These are phyloP conservation scores for Sialis lutaria DNA, from an alignment of 2,888 invertebrate genomes.

Conservation along the genomic window DNA sequence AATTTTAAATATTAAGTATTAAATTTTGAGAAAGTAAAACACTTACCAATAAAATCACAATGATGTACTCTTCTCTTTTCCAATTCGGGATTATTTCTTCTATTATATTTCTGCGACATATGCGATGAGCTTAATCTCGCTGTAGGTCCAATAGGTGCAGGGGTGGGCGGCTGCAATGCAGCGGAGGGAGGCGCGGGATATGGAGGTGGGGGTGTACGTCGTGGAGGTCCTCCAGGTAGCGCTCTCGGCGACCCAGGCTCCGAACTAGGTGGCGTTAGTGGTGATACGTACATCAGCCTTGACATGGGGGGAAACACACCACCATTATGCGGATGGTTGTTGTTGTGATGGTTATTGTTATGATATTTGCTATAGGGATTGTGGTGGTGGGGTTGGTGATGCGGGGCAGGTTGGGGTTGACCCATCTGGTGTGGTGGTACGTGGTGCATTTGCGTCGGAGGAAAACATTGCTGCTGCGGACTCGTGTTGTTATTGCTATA, in stretches of 20 bases:
- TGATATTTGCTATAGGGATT: conserved; percentile 10
- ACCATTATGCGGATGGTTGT: conserved; percentile 12
- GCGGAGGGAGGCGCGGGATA: conserved; percentile 39
- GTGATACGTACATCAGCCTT: conserved; percentile 62
- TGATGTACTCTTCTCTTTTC: conserved; percentile 92
- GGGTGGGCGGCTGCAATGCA: background rate
- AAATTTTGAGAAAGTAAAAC: background rate
- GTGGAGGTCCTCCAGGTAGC: conserved; percentile 45
- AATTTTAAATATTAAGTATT: background rate
- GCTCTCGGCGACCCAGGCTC: conserved; percentile 72
- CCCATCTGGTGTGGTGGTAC: conserved; percentile 18
- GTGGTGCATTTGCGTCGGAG: conserved; percentile 19
- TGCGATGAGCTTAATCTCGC: conserved; percentile 15
- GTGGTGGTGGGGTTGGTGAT: conserved; percentile 11
- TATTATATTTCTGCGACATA: conserved; percentile 57
- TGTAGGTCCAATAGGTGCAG: conserved; percentile 15
- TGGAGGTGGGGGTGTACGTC: conserved; percentile 61
- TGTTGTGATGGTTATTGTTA: conserved; percentile 12
- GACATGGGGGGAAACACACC: conserved; percentile 28
- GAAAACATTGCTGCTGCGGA: conserved; percentile 16
- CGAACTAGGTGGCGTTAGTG: conserved; percentile 73
- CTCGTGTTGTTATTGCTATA: conserved; percentile 21
- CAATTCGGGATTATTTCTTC: conserved; percentile 90
- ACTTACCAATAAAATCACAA: conserved; percentile 83
- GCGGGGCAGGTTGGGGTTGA: conserved; percentile 21